A percentile compares a stretch with the other conserved stretches of the same genome.
Evolutionary conservation across 2,888 invertebrate species (phyloP).

Genomic region (Ethmia dodecea): DNA sequence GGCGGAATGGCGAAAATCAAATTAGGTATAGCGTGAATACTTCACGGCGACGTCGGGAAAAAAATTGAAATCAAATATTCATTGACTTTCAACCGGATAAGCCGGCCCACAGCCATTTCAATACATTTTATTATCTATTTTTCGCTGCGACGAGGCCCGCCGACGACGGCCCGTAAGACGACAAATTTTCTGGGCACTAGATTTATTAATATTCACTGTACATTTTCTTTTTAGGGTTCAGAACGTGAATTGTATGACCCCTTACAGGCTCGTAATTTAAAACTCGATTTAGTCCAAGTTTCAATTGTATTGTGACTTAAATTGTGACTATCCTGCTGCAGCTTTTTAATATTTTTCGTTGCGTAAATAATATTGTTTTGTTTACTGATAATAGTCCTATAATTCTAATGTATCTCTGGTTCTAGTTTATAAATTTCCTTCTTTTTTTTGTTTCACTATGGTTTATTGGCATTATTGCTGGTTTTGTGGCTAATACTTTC

Average conservation of each 20-base stretch:
- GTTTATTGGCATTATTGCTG: too few relatives aligned
- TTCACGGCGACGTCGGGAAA: conserved; percentile 75
- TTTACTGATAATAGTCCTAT: too few relatives aligned
- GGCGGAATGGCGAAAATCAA: conserved; percentile 75
- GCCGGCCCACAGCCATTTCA: conserved; percentile 74
- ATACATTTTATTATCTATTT: conserved; percentile 77
- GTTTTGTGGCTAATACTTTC: too few relatives aligned
- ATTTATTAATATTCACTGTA: conserved; percentile 33
- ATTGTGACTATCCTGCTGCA: too few relatives aligned
- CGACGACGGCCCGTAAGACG: conserved; percentile 35
- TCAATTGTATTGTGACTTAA: too few relatives aligned
- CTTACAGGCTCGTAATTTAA: too few relatives aligned
- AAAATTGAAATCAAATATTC: conserved; percentile 79
- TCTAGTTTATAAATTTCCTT: too few relatives aligned
- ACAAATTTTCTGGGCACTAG: conserved; percentile 33
- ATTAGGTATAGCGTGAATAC: conserved; percentile 78
- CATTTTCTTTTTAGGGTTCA: conserved; percentile 21
- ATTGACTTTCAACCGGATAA: conserved; percentile 77
- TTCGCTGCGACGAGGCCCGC: conserved; percentile 48
- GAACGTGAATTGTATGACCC: background rate
- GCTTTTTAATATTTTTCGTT: too few relatives aligned
- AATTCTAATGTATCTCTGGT: too few relatives aligned
- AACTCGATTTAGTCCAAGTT: too few relatives aligned
- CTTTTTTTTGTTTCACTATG: too few relatives aligned
- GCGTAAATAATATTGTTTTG: too few relatives aligned